Percentiles rank a stretch among this genome's conserved stretches.
Conservation (phyloP, 2,113 vertebrate genomes). For the Oceanites oceanicus region DNA sequence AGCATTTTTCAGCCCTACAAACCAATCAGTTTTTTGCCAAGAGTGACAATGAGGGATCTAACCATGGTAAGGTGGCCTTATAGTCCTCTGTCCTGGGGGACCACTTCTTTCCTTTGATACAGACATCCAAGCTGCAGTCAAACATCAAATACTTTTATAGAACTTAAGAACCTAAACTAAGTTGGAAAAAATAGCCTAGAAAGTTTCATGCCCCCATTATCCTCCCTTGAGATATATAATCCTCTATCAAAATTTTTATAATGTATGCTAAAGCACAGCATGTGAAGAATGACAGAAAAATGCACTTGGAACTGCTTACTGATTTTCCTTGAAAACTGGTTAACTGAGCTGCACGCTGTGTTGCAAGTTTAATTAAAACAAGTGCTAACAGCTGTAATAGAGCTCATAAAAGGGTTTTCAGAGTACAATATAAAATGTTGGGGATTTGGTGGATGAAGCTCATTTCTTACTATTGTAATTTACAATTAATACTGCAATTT, state of each 20-base stretch:
- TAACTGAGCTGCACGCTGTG: neutral
- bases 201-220: neutral
- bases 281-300: neutral
- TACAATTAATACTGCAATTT: neutral
- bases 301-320: neutral
- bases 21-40: neutral
- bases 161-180: neutral
- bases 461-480: neutral
- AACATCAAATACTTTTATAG: neutral
- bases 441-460: neutral
- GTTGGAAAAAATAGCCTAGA: neutral
- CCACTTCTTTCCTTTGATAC: neutral
- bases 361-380: slow-evolving; percentile 40
- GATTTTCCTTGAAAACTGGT: neutral
- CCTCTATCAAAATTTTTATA: slow-evolving; percentile 1
- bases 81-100: neutral
- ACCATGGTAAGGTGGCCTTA: neutral
- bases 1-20: neutral
- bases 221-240: neutral
- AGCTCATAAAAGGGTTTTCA: neutral
- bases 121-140: neutral
- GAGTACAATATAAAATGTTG: neutral
- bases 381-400: neutral
- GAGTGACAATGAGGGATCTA: neutral
- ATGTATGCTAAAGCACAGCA: neutral